Conservation (phyloP, 2,797 vertebrate species). For the Lateolabrax maculatus region DNA sequence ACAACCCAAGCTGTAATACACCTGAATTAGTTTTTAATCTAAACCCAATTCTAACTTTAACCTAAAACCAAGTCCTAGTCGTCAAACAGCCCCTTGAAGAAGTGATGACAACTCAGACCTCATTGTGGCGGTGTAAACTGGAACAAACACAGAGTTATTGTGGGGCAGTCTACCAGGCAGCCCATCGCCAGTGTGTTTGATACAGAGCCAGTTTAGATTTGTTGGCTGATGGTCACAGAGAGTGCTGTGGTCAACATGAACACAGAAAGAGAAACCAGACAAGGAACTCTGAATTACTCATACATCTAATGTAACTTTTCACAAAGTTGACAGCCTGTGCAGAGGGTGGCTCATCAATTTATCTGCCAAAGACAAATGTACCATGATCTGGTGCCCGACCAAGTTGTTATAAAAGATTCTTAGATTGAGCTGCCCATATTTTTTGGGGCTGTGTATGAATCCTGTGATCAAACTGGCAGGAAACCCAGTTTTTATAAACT, state of each 20-base stretch:
- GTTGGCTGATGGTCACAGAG: slow-evolving; percentile 12
- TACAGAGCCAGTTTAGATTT: neutral
- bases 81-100: neutral
- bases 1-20: too few relatives aligned
- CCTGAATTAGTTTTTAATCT: neutral
- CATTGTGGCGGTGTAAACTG: neutral
- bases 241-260: neutral
- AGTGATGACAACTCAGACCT: neutral
- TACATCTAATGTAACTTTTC: neutral
- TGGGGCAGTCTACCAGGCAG: neutral
- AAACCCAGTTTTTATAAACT: neutral
- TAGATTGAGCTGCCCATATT: neutral
- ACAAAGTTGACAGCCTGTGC: neutral
- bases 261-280: neutral
- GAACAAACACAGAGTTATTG: neutral
- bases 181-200: slow-evolving; percentile 1
- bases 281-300: neutral
- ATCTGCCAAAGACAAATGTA: neutral
- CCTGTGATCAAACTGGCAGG: slow-evolving; percentile 12
- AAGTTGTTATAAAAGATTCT: slow-evolving; percentile 14
- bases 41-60: neutral
- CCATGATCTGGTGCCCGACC: neutral
- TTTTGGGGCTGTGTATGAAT: slow-evolving; percentile 3
- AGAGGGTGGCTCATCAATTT: neutral
- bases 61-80: neutral